A percentile compares a stretch with the other conserved stretches of the same genome.
These are phyloP conservation scores for Heliangelus exortis DNA, from an alignment of 2,797 vertebrate species.

Conservation along the genomic window DNA sequence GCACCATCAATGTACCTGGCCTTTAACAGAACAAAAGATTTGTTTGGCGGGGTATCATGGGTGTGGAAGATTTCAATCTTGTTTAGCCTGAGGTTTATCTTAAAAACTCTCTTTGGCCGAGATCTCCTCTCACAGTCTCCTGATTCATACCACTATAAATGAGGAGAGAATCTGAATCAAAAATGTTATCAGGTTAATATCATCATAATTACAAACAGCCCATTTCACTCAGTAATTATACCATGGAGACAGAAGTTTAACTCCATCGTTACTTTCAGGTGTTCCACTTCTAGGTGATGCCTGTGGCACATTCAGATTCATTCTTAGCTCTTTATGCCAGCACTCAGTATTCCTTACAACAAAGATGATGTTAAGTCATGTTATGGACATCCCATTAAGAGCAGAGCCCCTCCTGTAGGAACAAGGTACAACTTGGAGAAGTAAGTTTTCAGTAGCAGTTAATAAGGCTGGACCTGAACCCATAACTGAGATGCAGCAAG, in stretches of 20 bases:
- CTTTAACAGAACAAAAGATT: constrained; percentile 32
- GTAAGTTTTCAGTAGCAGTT: not conserved
- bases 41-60: constrained; percentile 38
- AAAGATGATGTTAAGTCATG: not conserved
- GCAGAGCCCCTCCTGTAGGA: not conserved
- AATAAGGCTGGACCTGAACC: not conserved
- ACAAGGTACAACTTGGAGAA: not conserved
- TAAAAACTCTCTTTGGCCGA: constrained; percentile 17
- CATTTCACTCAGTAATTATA: constrained; percentile 28
- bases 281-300: not conserved
- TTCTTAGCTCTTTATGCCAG: not conserved
- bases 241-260: not conserved
- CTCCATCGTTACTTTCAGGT: not conserved
- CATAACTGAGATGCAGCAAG: not conserved
- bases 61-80: constrained; percentile 52
- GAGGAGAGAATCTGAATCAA: constrained; percentile 12
- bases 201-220: constrained; percentile 32
- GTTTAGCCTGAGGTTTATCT: constrained; percentile 62
- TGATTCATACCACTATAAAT: constrained; percentile 27
- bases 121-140: constrained; percentile 26
- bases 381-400: not conserved
- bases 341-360: not conserved
- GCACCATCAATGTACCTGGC: constrained; percentile 46
- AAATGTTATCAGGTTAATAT: constrained; percentile 64
- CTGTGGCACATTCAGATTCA: not conserved